Evolutionary conservation across 2,113 vertebrate genomes (phyloP).

Genomic region (Alouatta palliata): DNA sequence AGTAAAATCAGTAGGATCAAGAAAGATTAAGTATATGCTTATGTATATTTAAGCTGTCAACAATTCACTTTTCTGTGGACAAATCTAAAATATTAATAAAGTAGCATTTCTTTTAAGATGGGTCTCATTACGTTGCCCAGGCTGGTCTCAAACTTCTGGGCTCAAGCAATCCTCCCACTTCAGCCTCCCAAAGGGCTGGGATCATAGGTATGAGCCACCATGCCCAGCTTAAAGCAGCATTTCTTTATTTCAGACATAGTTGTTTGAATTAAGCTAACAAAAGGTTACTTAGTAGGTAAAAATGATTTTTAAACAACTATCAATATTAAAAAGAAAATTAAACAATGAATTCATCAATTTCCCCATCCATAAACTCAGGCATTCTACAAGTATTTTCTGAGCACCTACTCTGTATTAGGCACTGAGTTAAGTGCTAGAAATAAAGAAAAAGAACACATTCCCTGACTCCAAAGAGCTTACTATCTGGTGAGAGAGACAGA

Average conservation of each 20-base stretch:
- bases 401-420: background rate
- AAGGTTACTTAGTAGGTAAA: background rate
- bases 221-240: background rate
- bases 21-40: constrained; percentile 7
- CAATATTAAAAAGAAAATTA: background rate
- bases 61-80: constrained; percentile 14
- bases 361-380: background rate
- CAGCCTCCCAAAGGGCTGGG: too few relatives aligned
- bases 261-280: constrained; percentile 33
- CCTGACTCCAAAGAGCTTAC: background rate
- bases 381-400: constrained; percentile 22
- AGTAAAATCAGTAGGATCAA: constrained; percentile 49
- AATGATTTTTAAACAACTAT: constrained; percentile 28
- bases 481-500: background rate
- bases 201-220: too few relatives aligned
- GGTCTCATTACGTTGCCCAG: too few relatives aligned
- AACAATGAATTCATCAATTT: constrained; percentile 23
- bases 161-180: too few relatives aligned
- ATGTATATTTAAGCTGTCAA: constrained; percentile 17
- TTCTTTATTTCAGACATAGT: background rate
- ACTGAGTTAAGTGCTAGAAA: background rate
- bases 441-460: background rate
- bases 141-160: too few relatives aligned
- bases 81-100: constrained; percentile 55
- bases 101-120: background rate